A percentile compares a stretch with the other conserved stretches of the same genome.
phyloP scores from a whole-genome alignment of 2,113 vertebrate species.

The Pteruthius melanotis region DNA sequence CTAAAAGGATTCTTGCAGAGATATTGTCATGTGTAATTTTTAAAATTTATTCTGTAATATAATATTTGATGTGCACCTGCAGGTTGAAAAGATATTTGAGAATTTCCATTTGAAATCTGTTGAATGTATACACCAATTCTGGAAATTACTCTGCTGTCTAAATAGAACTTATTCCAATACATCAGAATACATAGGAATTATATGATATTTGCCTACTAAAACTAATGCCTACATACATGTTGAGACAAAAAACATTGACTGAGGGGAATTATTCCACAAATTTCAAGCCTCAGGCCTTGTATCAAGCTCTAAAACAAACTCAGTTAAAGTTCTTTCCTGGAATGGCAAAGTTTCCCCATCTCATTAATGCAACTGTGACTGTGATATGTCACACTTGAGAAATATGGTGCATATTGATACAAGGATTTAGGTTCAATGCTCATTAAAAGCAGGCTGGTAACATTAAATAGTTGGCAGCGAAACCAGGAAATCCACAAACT shows the following conservation, averaged over 20 bases:
- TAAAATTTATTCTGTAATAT: not conserved
- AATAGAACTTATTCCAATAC: not conserved
- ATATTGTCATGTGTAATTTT: not conserved
- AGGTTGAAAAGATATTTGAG: not conserved
- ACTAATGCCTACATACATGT: not conserved
- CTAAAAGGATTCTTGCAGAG: not conserved
- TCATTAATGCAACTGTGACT: not conserved
- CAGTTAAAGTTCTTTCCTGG: not conserved
- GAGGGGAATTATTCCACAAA: not conserved
- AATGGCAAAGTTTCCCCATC: not conserved
- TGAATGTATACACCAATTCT: not conserved
- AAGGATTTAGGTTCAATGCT: not conserved
- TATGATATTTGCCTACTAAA: not conserved
- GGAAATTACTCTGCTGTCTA: not conserved
- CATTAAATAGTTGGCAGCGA: not conserved
- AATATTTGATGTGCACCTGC: not conserved
- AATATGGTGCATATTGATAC: not conserved
- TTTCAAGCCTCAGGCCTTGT: not conserved
- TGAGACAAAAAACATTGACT: not conserved
- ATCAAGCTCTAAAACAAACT: not conserved
- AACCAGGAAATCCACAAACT: constrained; percentile 29
- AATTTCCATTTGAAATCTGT: not conserved
- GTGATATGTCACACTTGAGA: not conserved
- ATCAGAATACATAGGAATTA: not conserved
- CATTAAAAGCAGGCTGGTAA: not conserved